phyloP scores from a whole-genome alignment of 1,140 invertebrate species.

The Ceratosolen solmsi region DNA sequence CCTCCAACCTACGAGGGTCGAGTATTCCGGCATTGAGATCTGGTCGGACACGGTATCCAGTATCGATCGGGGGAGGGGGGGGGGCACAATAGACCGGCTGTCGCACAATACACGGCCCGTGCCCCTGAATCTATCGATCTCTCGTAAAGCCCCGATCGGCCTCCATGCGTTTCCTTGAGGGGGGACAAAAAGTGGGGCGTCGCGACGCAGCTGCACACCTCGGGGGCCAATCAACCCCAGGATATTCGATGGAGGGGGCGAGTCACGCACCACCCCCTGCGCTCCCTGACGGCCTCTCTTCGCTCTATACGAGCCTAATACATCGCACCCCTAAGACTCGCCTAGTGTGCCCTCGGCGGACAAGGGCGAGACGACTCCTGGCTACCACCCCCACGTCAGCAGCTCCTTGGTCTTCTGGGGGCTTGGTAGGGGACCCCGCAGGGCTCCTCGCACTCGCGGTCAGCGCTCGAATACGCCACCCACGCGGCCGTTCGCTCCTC shows the following conservation, averaged over 20 bases:
- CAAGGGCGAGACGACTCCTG: neutral
- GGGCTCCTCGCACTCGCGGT: constrained; percentile 12
- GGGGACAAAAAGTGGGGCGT: constrained; percentile 1
- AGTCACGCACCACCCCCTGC: neutral
- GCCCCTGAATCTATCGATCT: constrained; percentile 5
- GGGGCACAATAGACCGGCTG: constrained; percentile 15
- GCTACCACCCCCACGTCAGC: neutral
- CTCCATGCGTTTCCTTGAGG: neutral
- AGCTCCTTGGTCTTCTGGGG: constrained; percentile 15
- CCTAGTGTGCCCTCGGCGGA: neutral
- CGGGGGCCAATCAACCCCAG: constrained; percentile 23
- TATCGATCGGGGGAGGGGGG: constrained; percentile 13
- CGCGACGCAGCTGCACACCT: constrained; percentile 18
- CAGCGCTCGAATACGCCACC: too few species aligned
- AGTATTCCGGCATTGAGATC: neutral
- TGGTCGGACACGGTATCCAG: constrained; percentile 2
- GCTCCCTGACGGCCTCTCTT: neutral
- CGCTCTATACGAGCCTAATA: constrained; percentile 46
- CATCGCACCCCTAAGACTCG: constrained; percentile 39
- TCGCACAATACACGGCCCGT: neutral
- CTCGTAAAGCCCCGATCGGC: constrained; percentile 27
- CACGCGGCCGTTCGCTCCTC: too few species aligned
- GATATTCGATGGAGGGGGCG: constrained; percentile 26
- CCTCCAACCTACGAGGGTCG: neutral
- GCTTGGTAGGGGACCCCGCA: constrained; percentile 13